These are phyloP conservation scores for Tachina fera DNA, from an alignment of 2,888 invertebrate genomes.

Conservation along the genomic window DNA sequence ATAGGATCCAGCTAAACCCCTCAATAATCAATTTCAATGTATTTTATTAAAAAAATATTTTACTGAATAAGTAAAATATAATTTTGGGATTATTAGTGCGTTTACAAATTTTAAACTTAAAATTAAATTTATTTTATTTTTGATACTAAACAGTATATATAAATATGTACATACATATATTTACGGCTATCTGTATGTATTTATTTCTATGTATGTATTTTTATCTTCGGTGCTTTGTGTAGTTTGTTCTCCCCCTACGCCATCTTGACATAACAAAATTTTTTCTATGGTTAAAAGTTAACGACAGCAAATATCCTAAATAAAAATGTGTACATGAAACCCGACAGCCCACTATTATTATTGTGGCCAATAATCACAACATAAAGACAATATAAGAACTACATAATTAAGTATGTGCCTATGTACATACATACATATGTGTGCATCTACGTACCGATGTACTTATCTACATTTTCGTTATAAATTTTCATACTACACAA, in stretches of 20 bases:
- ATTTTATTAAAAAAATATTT: no score
- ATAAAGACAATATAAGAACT: conserved; percentile 19
- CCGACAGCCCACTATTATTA: conserved; percentile 44
- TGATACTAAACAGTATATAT: no score
- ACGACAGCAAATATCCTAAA: conserved; percentile 36
- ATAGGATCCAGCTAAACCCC: no score
- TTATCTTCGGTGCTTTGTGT: neutral
- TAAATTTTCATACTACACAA: conserved; percentile 10
- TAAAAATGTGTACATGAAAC: conserved; percentile 33
- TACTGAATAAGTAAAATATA: no score
- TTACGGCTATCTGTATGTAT: no score
- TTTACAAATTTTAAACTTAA: no score
- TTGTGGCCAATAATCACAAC: conserved; percentile 43
- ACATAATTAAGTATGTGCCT: conserved; percentile 9
- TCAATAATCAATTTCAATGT: no score
- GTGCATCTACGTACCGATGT: neutral
- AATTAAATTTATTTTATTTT: no score
- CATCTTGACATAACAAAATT: neutral
- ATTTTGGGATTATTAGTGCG: no score
- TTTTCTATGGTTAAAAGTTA: conserved; percentile 32
- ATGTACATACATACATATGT: no score
- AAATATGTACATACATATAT: neutral
- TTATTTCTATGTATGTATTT: no score
- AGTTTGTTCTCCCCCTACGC: neutral
- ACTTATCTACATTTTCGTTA: conserved; percentile 18